A percentile compares a stretch with the other conserved stretches of the same genome.
These are phyloP conservation scores for Hippopotamyrus pictus DNA, from an alignment of 2,797 vertebrate species.

Conservation along the genomic window DNA sequence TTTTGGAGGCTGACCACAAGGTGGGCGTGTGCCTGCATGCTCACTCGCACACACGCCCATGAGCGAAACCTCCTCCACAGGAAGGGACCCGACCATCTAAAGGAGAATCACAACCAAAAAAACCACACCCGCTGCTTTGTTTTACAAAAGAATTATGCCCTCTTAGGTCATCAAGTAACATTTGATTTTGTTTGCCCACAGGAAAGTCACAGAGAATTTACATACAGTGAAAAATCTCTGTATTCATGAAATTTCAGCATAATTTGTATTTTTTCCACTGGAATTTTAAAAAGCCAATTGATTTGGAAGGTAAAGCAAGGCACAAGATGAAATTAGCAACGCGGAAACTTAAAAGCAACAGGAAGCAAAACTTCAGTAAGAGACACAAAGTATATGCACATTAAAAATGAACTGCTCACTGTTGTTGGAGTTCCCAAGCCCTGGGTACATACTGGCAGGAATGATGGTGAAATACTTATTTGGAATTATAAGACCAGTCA, in stretches of 20 bases:
- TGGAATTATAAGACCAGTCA: background rate
- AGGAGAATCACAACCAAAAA: background rate
- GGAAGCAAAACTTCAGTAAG: background rate
- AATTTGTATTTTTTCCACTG: background rate
- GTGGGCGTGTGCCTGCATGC: background rate
- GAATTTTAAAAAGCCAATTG: background rate
- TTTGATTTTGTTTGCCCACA: background rate
- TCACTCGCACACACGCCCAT: background rate
- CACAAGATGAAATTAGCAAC: background rate
- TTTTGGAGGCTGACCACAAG: background rate
- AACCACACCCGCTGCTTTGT: background rate
- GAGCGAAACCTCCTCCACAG: background rate
- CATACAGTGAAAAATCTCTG: background rate
- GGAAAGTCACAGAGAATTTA: background rate
- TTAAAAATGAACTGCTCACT: background rate
- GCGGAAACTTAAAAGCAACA: background rate
- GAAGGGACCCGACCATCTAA: background rate
- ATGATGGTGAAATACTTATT: background rate
- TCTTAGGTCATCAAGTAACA: background rate
- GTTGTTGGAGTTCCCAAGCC: background rate
- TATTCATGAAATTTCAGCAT: background rate
- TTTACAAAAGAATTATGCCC: background rate
- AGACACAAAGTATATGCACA: background rate
- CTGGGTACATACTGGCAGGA: background rate
- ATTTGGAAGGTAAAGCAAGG: background rate